Conservation (phyloP, 2,113 vertebrate species). For the Ammodytes marinus region DNA sequence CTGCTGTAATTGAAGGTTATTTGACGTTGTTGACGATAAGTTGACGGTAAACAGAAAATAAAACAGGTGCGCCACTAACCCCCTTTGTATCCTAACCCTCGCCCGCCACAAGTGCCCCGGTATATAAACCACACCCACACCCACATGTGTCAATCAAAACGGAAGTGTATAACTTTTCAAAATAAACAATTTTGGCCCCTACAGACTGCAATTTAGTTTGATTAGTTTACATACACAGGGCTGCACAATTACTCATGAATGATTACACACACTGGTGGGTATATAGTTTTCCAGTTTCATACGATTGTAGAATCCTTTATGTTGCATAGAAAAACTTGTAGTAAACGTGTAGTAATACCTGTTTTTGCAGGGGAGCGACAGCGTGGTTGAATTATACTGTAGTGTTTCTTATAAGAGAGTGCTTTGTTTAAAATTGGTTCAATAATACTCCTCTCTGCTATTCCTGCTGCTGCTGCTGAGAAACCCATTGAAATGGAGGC, state of each 20-base stretch:
- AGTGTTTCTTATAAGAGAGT: not conserved
- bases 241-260: slow-evolving; percentile 24
- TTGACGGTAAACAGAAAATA: too few relatives aligned
- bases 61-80: too few relatives aligned
- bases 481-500: slow-evolving; percentile 14
- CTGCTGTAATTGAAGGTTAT: too few relatives aligned
- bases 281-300: slow-evolving; percentile 16
- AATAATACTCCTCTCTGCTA: slow-evolving; percentile 10
- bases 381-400: not conserved
- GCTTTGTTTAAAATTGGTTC: slow-evolving; percentile 27
- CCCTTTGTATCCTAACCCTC: too few relatives aligned
- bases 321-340: not conserved
- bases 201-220: too few relatives aligned
- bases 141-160: too few relatives aligned
- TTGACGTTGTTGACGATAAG: too few relatives aligned
- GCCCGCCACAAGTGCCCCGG: too few relatives aligned
- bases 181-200: too few relatives aligned
- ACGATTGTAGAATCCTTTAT: not conserved
- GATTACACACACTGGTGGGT: not conserved
- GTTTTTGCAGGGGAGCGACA: not conserved
- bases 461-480: slow-evolving; percentile 4
- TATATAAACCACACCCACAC: too few relatives aligned
- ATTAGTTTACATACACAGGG: slow-evolving; percentile 17
- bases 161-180: too few relatives aligned
- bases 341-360: not conserved